A percentile compares a stretch with the other conserved stretches of the same genome.
These are phyloP conservation scores for Pseudomyrmex dendroicus DNA, from an alignment of 1,140 invertebrate species.

Conservation along the genomic window DNA sequence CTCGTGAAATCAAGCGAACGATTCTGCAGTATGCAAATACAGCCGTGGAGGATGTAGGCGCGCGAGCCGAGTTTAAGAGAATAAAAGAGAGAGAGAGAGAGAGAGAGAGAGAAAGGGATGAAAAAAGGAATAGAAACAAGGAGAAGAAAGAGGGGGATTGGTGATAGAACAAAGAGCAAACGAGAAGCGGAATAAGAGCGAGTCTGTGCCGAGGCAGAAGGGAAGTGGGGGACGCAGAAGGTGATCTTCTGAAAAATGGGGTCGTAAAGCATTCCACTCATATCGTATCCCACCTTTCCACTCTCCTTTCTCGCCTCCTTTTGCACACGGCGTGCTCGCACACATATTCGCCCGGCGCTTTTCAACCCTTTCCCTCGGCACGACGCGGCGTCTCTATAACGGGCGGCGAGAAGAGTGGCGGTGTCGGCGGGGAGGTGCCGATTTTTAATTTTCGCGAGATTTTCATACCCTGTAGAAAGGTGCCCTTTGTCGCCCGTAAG, in stretches of 20 bases:
- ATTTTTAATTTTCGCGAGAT: slow-evolving; percentile 72
- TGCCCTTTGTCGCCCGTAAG: slow-evolving; percentile 31
- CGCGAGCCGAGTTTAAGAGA: slow-evolving; percentile 56
- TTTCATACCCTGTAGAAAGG: slow-evolving; percentile 49
- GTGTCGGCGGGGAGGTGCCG: slow-evolving; percentile 11
- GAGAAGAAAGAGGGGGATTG: slow-evolving; percentile 51
- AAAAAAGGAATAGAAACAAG: slow-evolving; percentile 23
- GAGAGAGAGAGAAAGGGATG: not conserved
- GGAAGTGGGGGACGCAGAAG: slow-evolving; percentile 57
- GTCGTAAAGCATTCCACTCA: slow-evolving; percentile 79
- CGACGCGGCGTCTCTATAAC: not conserved
- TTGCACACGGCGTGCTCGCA: slow-evolving; percentile 6
- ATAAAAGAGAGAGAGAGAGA: slow-evolving; percentile 12
- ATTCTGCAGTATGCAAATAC: slow-evolving; percentile 80
- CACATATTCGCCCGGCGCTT: slow-evolving; percentile 57
- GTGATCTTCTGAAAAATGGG: slow-evolving; percentile 79
- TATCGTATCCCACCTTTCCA: slow-evolving; percentile 74
- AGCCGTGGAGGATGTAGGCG: slow-evolving; percentile 48
- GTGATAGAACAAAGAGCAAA: slow-evolving; percentile 25
- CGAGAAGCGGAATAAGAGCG: slow-evolving; percentile 43
- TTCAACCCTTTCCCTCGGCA: slow-evolving; percentile 62
- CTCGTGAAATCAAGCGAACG: slow-evolving; percentile 78
- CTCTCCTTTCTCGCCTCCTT: slow-evolving; percentile 36
- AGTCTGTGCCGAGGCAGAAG: slow-evolving; percentile 38
- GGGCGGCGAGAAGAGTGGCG: not conserved